These are phyloP conservation scores for Magallana gigas DNA, from an alignment of 1,140 invertebrate genomes.

Conservation along the genomic window DNA sequence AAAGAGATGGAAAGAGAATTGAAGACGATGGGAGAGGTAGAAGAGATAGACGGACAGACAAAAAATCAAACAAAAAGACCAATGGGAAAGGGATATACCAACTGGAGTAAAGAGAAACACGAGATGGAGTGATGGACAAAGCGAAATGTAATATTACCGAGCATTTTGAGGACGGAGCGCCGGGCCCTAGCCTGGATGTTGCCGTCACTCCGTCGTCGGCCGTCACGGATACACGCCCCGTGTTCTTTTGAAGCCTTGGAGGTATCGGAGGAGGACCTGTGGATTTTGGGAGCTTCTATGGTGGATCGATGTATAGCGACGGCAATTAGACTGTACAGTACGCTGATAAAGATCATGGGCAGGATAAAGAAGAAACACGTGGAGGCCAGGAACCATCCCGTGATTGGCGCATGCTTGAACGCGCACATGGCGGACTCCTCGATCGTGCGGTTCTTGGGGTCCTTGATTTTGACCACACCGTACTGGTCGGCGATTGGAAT, in stretches of 20 bases:
- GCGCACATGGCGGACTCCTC: slow-evolving; percentile 56
- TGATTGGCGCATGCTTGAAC: slow-evolving; percentile 31
- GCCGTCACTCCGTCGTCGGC: slow-evolving; percentile 33
- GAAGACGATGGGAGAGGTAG: no score
- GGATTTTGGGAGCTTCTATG: slow-evolving; percentile 30
- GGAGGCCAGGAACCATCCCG: slow-evolving; percentile 64
- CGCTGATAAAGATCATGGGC: slow-evolving; percentile 76
- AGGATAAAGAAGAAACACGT: slow-evolving; percentile 77
- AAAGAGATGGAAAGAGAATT: no score
- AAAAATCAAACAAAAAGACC: no score
- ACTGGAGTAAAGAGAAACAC: no score
- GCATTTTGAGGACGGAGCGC: slow-evolving; percentile 73
- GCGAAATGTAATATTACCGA: slow-evolving; percentile 61
- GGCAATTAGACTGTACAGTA: slow-evolving; percentile 77
- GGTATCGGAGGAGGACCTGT: slow-evolving; percentile 47
- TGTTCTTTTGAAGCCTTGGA: slow-evolving; percentile 48
- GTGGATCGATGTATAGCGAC: slow-evolving; percentile 70
- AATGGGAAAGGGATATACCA: no score
- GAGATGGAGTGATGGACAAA: neutral
- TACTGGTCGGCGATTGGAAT: slow-evolving; percentile 82
- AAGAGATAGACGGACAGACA: no score
- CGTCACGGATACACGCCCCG: neutral
- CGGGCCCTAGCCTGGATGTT: slow-evolving; percentile 64
- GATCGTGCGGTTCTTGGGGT: slow-evolving; percentile 41
- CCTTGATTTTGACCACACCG: slow-evolving; percentile 47